A percentile compares a stretch with the other conserved stretches of the same genome.
These are phyloP conservation scores for Pangasius sanitwongsei DNA, from an alignment of 2,797 vertebrate genomes.

Conservation along the genomic window DNA sequence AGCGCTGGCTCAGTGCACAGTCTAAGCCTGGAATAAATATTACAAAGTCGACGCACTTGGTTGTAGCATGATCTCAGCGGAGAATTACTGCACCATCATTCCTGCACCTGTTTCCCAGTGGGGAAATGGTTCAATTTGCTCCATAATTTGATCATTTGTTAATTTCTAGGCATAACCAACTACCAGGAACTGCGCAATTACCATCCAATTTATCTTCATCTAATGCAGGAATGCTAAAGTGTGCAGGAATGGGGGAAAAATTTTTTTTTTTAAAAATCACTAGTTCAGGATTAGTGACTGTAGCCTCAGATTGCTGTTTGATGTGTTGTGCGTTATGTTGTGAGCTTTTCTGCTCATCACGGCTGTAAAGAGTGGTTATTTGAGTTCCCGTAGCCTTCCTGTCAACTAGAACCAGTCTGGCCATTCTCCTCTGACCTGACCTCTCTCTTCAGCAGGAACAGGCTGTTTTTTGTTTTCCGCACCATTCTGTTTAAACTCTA, in stretches of 20 bases:
- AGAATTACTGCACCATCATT: neutral
- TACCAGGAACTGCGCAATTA: neutral
- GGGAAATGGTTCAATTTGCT: slow-evolving; percentile 8
- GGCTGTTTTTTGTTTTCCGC: neutral
- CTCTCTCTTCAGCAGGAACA: neutral
- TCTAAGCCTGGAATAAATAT: neutral
- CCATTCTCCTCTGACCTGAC: neutral
- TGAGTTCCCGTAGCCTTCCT: neutral
- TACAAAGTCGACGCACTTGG: neutral
- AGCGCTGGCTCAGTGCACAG: neutral
- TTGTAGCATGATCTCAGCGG: neutral
- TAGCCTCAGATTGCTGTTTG: neutral
- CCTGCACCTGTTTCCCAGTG: neutral
- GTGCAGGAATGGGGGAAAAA: too few species aligned
- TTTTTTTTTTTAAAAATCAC: too few species aligned
- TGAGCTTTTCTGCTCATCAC: neutral
- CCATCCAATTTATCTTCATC: slow-evolving; percentile 13
- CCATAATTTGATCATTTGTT: slow-evolving; percentile 23
- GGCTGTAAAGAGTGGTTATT: neutral
- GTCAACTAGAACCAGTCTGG: neutral
- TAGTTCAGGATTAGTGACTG: neutral
- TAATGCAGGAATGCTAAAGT: neutral
- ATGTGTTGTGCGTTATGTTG: neutral
- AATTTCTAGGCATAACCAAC: neutral
- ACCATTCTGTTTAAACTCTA: neutral